Evolutionary conservation across 2,113 vertebrate genomes (phyloP).

Genomic region (Tringa solitaria): DNA sequence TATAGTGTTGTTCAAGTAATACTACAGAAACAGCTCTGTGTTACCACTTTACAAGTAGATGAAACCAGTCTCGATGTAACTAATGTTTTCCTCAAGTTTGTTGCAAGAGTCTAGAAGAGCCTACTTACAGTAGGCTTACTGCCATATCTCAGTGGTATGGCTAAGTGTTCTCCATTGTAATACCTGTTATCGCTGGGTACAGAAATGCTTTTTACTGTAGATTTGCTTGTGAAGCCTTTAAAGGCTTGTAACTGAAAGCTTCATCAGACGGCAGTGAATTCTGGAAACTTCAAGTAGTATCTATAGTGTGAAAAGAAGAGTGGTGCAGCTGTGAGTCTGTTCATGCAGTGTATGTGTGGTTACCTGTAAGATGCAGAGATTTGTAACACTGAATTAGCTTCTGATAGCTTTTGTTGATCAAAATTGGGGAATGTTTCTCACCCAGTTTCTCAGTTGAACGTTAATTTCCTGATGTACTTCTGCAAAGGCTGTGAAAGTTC

Average conservation of each 20-base stretch:
- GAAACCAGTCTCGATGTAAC: background rate
- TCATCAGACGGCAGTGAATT: background rate
- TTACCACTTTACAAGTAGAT: fast-evolving
- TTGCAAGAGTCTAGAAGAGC: background rate
- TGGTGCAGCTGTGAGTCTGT: background rate
- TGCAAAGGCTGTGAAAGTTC: background rate
- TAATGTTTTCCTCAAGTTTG: background rate
- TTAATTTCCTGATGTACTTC: background rate
- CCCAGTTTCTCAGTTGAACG: background rate
- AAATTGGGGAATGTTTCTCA: background rate
- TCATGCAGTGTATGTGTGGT: background rate
- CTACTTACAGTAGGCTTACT: background rate
- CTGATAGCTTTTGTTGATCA: background rate
- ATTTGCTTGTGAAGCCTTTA: background rate
- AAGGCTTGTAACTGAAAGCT: background rate
- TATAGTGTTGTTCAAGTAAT: background rate
- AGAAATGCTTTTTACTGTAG: background rate
- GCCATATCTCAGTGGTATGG: background rate
- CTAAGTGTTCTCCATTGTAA: background rate
- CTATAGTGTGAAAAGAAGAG: background rate
- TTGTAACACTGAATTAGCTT: background rate
- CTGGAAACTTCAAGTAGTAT: background rate
- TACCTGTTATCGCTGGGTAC: background rate
- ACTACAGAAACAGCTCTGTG: background rate
- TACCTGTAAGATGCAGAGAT: background rate